These are phyloP conservation scores for Drosophila leonis DNA, from an alignment of 2,888 invertebrate species.

Conservation along the genomic window DNA sequence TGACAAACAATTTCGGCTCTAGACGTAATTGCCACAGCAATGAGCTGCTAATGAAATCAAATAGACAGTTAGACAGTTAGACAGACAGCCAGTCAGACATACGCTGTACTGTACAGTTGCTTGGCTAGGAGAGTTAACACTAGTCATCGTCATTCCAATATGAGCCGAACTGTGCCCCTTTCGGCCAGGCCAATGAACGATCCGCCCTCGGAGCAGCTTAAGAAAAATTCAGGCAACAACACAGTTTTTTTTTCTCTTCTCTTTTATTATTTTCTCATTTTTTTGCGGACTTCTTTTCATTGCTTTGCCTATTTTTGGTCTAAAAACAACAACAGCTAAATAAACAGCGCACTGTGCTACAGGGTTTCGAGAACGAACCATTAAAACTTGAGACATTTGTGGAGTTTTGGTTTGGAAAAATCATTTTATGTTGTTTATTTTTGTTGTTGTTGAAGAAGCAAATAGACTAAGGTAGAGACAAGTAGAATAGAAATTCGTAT, in stretches of 20 bases:
- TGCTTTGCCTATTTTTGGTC: constrained; percentile 34
- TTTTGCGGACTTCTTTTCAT: constrained; percentile 46
- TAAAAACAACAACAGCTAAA: constrained; percentile 54
- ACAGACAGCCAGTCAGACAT: constrained; percentile 15
- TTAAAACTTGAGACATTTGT: neutral
- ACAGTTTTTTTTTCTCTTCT: constrained; percentile 9
- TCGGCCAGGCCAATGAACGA: constrained; percentile 73
- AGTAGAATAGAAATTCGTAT: too few relatives aligned
- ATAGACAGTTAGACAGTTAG: constrained; percentile 36
- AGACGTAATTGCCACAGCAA: constrained; percentile 75
- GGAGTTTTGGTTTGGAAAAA: neutral
- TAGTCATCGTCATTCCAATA: constrained; percentile 63
- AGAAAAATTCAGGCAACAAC: constrained; percentile 50
- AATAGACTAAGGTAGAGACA: neutral
- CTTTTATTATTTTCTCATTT: constrained; percentile 15
- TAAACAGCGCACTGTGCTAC: constrained; percentile 51
- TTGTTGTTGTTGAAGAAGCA: neutral
- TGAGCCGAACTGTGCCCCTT: constrained; percentile 30
- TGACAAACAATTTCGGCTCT: constrained; percentile 75
- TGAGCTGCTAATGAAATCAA: constrained; percentile 75
- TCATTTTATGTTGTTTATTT: neutral
- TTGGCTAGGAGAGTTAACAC: constrained; percentile 30
- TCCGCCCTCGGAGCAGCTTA: constrained; percentile 67
- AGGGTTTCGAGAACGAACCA: neutral
- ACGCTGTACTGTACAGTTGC: too few relatives aligned